A percentile compares a stretch with the other conserved stretches of the same genome.
phyloP scores from a whole-genome alignment of 2,888 invertebrate genomes.

The Homarus gammarus region DNA sequence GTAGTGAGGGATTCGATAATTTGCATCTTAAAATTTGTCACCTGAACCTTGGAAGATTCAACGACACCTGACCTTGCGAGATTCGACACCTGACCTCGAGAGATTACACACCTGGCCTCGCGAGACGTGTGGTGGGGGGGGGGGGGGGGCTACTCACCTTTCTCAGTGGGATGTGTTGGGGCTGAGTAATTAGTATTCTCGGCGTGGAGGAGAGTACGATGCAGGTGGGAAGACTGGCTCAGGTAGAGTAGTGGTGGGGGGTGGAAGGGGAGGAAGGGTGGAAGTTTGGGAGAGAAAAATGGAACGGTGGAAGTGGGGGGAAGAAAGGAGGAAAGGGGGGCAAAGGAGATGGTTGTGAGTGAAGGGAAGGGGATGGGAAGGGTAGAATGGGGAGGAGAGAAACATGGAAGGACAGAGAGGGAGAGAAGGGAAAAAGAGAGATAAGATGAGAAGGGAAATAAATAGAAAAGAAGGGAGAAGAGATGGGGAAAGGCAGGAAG shows the following conservation, averaged over 20 bases:
- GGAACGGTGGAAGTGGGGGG: background rate
- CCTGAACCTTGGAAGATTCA: too few relatives aligned
- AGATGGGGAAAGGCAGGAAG: too few relatives aligned
- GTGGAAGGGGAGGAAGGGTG: background rate
- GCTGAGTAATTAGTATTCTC: constrained; percentile 11
- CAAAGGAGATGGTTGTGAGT: too few relatives aligned
- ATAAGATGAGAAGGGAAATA: too few relatives aligned
- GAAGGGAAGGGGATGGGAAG: too few relatives aligned
- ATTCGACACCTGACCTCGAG: background rate
- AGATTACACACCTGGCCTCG: background rate
- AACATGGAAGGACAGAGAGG: too few relatives aligned
- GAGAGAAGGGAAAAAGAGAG: too few relatives aligned
- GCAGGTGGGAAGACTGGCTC: constrained; percentile 9
- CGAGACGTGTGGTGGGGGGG: background rate
- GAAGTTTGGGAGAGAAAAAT: background rate
- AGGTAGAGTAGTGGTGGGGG: background rate
- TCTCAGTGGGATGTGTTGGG: background rate
- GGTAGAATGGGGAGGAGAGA: too few relatives aligned
- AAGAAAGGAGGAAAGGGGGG: too few relatives aligned
- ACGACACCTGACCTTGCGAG: background rate
- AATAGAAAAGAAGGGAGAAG: too few relatives aligned
- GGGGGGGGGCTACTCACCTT: background rate
- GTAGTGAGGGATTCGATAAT: background rate
- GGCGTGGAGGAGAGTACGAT: background rate
- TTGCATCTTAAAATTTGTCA: too few relatives aligned